Evolutionary conservation across 2,797 vertebrate genomes (phyloP).

Genomic region (Premnoplex brunnescens): DNA sequence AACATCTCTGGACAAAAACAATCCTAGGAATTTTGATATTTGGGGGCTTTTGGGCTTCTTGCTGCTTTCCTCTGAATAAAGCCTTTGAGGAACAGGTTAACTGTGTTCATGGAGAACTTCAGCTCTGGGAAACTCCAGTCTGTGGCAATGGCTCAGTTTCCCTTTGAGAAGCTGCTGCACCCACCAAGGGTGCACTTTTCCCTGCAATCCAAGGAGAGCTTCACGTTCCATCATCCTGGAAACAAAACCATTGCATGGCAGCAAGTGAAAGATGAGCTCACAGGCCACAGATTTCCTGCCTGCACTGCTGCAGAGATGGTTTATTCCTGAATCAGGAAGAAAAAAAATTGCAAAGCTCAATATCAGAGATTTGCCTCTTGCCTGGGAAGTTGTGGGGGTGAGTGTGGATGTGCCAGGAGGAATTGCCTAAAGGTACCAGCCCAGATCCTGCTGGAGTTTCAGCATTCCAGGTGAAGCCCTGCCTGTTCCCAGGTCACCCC

Average conservation of each 20-base stretch:
- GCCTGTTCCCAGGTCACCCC: background rate
- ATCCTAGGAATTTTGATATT: background rate
- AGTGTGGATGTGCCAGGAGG: accelerated
- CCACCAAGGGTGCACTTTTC: accelerated
- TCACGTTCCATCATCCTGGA: background rate
- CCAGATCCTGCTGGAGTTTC: background rate
- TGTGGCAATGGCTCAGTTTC: background rate
- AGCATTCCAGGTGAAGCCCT: background rate
- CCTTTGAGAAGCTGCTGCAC: background rate
- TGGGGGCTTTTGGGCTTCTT: background rate
- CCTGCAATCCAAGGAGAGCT: background rate
- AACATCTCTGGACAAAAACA: background rate
- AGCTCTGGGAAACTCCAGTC: background rate
- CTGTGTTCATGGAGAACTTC: background rate
- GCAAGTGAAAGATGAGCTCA: background rate
- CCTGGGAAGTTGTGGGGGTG: background rate
- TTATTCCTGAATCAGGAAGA: background rate
- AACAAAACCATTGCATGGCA: background rate
- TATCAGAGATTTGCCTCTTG: background rate
- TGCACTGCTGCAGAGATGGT: background rate
- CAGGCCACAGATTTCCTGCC: background rate
- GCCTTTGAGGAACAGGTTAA: background rate
- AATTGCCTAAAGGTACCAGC: background rate
- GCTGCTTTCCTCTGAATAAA: background rate
- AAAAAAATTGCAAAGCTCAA: background rate